A percentile compares a stretch with the other conserved stretches of the same genome.
Evolutionary conservation across 92 coral and sea anemone species (phyloP).

Genomic region (Blastomussa wellsi): DNA sequence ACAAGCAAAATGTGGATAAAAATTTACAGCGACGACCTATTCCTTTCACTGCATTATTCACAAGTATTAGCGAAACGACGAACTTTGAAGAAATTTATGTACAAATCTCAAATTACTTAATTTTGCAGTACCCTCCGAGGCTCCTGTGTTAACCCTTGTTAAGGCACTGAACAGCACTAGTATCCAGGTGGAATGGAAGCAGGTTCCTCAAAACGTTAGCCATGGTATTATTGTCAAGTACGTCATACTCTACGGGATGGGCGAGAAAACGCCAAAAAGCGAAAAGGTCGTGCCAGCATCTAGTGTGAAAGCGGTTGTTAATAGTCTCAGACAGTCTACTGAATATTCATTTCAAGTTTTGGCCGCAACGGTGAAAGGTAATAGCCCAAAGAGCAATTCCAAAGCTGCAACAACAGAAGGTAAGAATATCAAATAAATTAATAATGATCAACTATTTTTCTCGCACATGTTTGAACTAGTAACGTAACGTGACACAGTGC

Average conservation of each 20-base stretch:
- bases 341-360: not conserved
- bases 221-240: conserved; percentile 13
- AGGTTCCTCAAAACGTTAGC: not conserved
- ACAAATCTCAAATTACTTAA: not conserved
- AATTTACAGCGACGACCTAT: no score
- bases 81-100: no score
- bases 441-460: not conserved
- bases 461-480: not conserved
- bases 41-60: no score
- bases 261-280: not conserved
- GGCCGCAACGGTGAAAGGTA: conserved; percentile 33
- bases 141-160: not conserved
- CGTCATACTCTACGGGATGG: conserved; percentile 8
- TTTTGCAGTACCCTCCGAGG: conserved; percentile 14
- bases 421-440: not conserved
- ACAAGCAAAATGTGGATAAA: no score
- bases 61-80: no score
- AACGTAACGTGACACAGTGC: not conserved
- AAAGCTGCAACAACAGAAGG: not conserved
- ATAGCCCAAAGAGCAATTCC: not conserved
- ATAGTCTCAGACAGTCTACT: conserved; percentile 21
- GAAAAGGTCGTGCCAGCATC: not conserved
- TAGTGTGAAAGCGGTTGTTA: not conserved
- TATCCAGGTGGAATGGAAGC: conserved; percentile 14
- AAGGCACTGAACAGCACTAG: conserved; percentile 2